Evolutionary conservation across 2,888 invertebrate genomes (phyloP).

Genomic region (Campoplex nolae): DNA sequence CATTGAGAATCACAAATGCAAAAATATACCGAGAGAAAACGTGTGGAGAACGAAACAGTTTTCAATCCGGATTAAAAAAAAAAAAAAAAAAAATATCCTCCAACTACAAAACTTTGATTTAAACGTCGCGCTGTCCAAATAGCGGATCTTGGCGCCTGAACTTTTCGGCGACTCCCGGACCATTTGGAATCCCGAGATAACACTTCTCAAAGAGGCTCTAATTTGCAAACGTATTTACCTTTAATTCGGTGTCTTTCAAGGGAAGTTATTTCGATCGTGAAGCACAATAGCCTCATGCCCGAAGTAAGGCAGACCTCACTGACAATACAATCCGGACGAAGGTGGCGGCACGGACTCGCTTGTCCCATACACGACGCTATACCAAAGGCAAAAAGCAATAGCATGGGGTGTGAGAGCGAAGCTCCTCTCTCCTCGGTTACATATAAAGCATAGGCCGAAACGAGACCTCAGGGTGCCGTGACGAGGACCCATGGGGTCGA

Average conservation of each 20-base stretch:
- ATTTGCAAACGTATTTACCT: neutral
- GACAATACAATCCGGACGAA: slow-evolving; percentile 62
- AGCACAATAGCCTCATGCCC: slow-evolving; percentile 5
- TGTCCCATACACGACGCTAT: slow-evolving; percentile 55
- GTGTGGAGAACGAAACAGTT: too few species aligned
- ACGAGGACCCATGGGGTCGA: slow-evolving; percentile 81
- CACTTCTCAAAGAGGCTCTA: neutral
- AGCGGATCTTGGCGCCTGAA: neutral
- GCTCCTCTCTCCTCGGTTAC: slow-evolving; percentile 73
- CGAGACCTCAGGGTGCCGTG: slow-evolving; percentile 82
- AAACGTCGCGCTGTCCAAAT: neutral
- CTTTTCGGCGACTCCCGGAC: neutral
- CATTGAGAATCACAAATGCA: neutral
- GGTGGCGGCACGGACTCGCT: slow-evolving; percentile 57
- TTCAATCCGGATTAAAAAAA: too few species aligned
- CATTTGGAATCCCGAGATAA: neutral
- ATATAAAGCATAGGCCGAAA: slow-evolving; percentile 82
- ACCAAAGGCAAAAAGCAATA: slow-evolving; percentile 66
- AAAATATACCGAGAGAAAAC: neutral
- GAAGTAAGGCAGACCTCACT: slow-evolving; percentile 7
- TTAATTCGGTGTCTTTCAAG: neutral
- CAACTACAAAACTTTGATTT: neutral
- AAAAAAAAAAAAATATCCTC: too few species aligned
- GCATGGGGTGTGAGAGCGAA: slow-evolving; percentile 69
- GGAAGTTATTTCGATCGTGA: neutral